Base-by-base conservation (phyloP, 2,888 invertebrate species). In the Epinotia brunnichana region DNA sequence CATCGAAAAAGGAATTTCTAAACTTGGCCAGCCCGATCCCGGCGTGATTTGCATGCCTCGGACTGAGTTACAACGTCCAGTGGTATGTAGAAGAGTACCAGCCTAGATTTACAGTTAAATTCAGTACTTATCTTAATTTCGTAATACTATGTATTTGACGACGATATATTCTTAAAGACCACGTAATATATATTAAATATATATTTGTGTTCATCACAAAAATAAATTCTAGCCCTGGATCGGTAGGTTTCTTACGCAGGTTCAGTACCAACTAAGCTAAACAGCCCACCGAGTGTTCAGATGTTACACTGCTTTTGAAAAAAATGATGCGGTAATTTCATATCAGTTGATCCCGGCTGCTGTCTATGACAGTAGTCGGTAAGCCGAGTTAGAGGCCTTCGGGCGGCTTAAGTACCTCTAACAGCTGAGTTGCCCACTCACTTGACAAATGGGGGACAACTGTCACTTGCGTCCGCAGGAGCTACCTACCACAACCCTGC, bases 11-110 rank as follows among this genome's bases (percentile, higher is more conserved):
- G 86, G 87, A 83, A 79, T 73, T 76, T 77, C 90, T 87, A 83
- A 86, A 88, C 83, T 83, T 83, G 90, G 89, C 74, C 75, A 75
- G 74, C 76, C 74, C 75, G 81, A 79, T 76, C 76, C 74, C 77
- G 76, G 75, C 78, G 83, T 83, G 77, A 79, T 89, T 90, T 89
- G 89, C 90, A 90, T 90, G 86, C 79, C 81, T 76, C 75, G 70
- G 75, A 77, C 76, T 78, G 85, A 84, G 84, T 85, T 84, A 87
- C 90, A 72, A 48, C 48, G 67, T 48, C 41, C 39, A 61, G 67
- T 13, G 48, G 35, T 62, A 72, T 72, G 72, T 54, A 67, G 67
- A 51, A 66, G 29, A 17, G 64, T 54, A 41, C 13, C 41, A 66
- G 54, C 56, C 54, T 19, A 41, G n/a, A 66, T 56, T 66, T 41